Evolutionary conservation across 2,888 invertebrate genomes (phyloP), one percentile per base, ranked within the genome.

Genomic region (Chelonus formosanus): DNA sequence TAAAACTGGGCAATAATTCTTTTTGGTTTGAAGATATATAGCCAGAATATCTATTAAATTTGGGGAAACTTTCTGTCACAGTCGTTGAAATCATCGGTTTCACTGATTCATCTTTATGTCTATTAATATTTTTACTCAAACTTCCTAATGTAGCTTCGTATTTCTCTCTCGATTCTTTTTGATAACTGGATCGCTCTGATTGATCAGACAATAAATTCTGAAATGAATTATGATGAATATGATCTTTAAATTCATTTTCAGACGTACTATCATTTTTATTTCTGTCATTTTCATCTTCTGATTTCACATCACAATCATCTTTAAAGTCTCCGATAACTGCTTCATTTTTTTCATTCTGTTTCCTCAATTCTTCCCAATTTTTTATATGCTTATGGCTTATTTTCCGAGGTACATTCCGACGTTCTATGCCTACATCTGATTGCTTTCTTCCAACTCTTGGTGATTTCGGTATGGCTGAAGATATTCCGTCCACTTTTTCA

Each of bases 401-500:
- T 58, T 83, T 84, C 3, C 84, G 68, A 5, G 82, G 71, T 0
- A 83, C 77, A n/a, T 82, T 77, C 4, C 79, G 79, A 10, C 76
- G 79, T 57, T 83, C 84, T 20, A 20, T 20, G 20, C 20, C 20
- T 20, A 1, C 20, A 20, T 20, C 20, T 20, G 20, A 20, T 20
- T 20, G 20, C 20, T 20, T 20, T 20, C 20, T 20, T 20, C 20
- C 20, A 20, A 20, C 20, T 20, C 85, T 73, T 40, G 86, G 71
- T 0, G 86, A 86, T 69, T 85, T 86, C 0, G 86, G 84, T 0
- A 86, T 86, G 0, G 85, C 86, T 0, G 86, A 86, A 45, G 86
- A 86, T 2, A 75, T 81, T 3, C 83, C 81, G 71, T 78, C 80
- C 8, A 82, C 74, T 40, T 78, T 71, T 52, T 78, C 80, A 66